Evolutionary conservation across 23 tunicate species (phyloP), one percentile per base, ranked within the genome.

Genomic region (Corella eumyota): DNA sequence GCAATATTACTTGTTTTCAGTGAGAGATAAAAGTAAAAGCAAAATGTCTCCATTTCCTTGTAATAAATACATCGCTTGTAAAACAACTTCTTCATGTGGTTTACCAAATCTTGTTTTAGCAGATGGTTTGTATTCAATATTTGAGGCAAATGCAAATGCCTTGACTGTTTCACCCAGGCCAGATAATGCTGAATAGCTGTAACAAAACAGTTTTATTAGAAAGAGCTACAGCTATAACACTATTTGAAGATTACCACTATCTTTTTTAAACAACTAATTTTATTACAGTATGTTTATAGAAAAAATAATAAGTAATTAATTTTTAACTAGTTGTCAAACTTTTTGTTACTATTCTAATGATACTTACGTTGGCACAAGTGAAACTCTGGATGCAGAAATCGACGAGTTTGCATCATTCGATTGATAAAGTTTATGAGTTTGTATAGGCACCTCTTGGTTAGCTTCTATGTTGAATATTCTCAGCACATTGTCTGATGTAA

Each of bases 11-110:
- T 72, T 63, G 62, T 75, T 84, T 35, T 75, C 71, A 1, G 83
- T 47, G 13, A 75, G 61, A 25, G 83, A 84, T 4, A 81, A 70
- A 11, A 79, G 34, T 25, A 88, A 72, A 28, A 88, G 71, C 9
- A 88, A 37, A 32, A 88, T 81, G 68, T 88, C 96, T 33, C 96
- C 96, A 45, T 88, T 73, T 13, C 96, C 96, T 62, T 88, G 82
- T 25, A 88, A 44, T 28, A 88, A 48, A 68, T 88, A 88, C n/a
- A 88, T 63, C 1, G 82, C 81, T 33, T 78, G 78, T 27, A 88
- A 50, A 17, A 32, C 56, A 0, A 73, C 77, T 6, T 68, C 11
- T 47, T 67, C 52, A 40, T 56, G 28, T 34, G 48, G 55, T 40
- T 55, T 68, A 6, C 60, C 56, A 19, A 32, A 36, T 21, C 70